Evolutionary conservation across 2,113 vertebrate genomes (phyloP), one percentile per base, ranked within the genome.

Genomic region (Garra rufa): DNA sequence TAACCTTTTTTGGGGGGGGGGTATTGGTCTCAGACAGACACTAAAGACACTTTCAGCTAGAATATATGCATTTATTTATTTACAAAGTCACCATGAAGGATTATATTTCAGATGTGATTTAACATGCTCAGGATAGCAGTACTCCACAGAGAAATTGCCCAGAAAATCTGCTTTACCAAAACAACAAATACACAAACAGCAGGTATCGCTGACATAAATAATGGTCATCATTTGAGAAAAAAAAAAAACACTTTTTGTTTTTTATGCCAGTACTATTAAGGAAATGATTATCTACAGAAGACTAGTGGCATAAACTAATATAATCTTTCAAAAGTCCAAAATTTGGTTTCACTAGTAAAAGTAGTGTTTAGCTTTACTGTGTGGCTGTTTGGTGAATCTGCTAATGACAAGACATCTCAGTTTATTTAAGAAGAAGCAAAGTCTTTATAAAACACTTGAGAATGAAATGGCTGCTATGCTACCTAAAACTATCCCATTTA

Each of bases 1-100:
- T 41, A 15, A 63, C 9, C 15, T 17, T 7, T 6, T 55, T 34
- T n/a, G n/a, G n/a, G n/a, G n/a, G n/a, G n/a, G n/a, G n/a, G 21
- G 14, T 24, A 34, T 63, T 73, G 2, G 26, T 65, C 26, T 21
- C 26, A 44, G 28, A 70, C 26, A 38, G 15, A 24, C 10, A 24
- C 30, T 50, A 14, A 15, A 79, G 48, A 75, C 50, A 50, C n/a
- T 59, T 87, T 19, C 41, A 55, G 43, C 67, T 76, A 17, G 86
- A 85, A 84, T 78, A 88, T 87, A 50, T 78, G 85, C 79, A 82
- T 94, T 94, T 92, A 93, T 92, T 91, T 83, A 91, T 92, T 88
- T 92, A 92, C 91, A 94, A 88, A 86, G 89, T 78, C 76, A 86
- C 41, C 73, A 63, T 83, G 61, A 63, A 82, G 46, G 55, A 89